Evolutionary conservation across 1,140 invertebrate genomes (phyloP), one percentile per base, ranked within the genome.

Genomic region (Drosophila ohnishii): DNA sequence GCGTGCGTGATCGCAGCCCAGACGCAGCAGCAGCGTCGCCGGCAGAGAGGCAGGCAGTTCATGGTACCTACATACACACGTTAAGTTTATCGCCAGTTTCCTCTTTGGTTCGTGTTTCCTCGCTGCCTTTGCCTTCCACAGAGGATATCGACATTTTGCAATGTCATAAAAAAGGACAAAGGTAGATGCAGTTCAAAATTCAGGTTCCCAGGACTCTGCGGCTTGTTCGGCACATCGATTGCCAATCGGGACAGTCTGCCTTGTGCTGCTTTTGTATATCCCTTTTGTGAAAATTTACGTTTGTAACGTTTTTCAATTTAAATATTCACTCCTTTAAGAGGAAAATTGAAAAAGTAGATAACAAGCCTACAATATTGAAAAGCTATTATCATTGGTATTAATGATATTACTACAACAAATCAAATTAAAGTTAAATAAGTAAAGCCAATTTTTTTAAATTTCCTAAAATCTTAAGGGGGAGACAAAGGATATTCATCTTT

Each of bases 1-100:
- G 35, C 50, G 32, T 61, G 51, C 64, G 57, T 77, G 75, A 77
- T 76, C 73, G 56, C 66, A 51, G 50, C 45, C 73, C 73, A 75
- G 73, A 76, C 73, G 56, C 72, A 48, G 73, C 73, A 66, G 62
- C 63, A 69, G 65, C 65, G 47, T 37, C 37, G 62, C 25, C 30
- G 13, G 34, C 60, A 37, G 60, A 35, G 47, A 39, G 25, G 25
- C 60, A n/a, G 16, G 25, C 60, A n/a, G 16, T 64, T 34, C 14
- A 57, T 37, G 30, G 34, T 56, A 57, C 19, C 57, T 53, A 48
- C 40, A 44, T 25, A 25, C 39, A 42, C 25, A 57, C 50, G 30
- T 34, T 71, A 64, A 50, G 47, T 71, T 71, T 34, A 71, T 71
- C 19, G 47, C n/a, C 48, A 22, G n/a, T 71, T 70, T 71, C 34